Evolutionary conservation across 2,797 vertebrate genomes (phyloP).

Genomic region (Masticophis lateralis): DNA sequence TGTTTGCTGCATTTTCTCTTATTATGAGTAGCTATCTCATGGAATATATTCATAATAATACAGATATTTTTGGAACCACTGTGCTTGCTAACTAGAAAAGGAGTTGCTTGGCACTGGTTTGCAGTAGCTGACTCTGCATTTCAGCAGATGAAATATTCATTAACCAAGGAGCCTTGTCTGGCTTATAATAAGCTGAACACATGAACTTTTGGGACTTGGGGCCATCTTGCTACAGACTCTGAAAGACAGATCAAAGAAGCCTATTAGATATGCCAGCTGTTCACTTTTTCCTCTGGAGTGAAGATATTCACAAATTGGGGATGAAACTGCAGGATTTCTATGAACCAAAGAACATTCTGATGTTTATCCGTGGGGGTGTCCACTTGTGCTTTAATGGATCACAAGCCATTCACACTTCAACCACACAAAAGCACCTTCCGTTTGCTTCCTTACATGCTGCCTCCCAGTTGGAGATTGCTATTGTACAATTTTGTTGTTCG

Average conservation of each 20-base stretch:
- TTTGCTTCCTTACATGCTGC: background rate
- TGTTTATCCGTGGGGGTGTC: background rate
- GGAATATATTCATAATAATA: background rate
- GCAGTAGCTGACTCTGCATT: background rate
- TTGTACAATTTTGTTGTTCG: background rate
- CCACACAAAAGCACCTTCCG: background rate
- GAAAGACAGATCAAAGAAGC: background rate
- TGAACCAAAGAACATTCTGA: background rate
- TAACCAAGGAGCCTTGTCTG: background rate
- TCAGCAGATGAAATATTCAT: background rate
- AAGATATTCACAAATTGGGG: background rate
- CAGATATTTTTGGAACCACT: background rate
- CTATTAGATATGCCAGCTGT: background rate
- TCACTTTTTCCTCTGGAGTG: background rate
- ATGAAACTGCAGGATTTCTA: background rate
- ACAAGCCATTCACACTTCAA: background rate
- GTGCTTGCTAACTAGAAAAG: background rate
- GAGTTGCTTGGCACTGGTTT: background rate
- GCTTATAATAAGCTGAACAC: background rate
- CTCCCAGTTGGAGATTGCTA: background rate
- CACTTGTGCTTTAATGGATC: background rate
- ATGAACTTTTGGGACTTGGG: background rate
- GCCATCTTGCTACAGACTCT: background rate
- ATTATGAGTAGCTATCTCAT: background rate
- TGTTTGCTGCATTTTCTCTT: background rate